Conservation (phyloP, 2,113 vertebrate species). For the Sylvietta virens region DNA sequence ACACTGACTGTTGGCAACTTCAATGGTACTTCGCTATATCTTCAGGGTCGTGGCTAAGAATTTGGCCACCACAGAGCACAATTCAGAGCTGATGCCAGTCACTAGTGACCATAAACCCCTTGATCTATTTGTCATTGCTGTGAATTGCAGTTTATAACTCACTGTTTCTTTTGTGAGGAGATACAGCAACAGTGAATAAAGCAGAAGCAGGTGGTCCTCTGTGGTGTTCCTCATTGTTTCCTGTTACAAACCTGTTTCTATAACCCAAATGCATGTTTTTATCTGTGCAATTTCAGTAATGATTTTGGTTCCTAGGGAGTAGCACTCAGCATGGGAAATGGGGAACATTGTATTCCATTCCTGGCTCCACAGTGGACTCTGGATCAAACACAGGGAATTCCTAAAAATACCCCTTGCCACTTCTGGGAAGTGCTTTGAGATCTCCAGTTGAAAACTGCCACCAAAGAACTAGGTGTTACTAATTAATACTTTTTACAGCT, state of each 20-base stretch:
- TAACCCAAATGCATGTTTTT: not conserved
- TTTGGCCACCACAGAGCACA: not conserved
- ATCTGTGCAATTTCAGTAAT: not conserved
- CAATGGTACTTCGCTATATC: not conserved
- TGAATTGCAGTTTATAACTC: not conserved
- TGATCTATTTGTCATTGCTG: not conserved
- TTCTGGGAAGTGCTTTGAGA: not conserved
- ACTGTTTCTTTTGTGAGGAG: not conserved
- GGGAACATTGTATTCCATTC: not conserved
- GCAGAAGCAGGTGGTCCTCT: not conserved
- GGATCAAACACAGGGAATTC: not conserved
- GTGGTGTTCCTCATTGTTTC: not conserved
- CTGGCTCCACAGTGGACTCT: not conserved
- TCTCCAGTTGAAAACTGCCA: not conserved
- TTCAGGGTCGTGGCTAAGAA: not conserved
- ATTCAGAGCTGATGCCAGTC: not conserved
- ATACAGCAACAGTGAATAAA: not conserved
- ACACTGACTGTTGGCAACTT: not conserved
- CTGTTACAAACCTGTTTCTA: too few relatives aligned
- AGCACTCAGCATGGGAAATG: not conserved
- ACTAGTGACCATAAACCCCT: not conserved
- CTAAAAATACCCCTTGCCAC: not conserved
- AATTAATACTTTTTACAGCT: not conserved
- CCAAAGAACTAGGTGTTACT: not conserved
- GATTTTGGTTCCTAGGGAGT: not conserved